Conservation (phyloP, 2,797 vertebrate genomes). For the Fratercula arctica region DNA sequence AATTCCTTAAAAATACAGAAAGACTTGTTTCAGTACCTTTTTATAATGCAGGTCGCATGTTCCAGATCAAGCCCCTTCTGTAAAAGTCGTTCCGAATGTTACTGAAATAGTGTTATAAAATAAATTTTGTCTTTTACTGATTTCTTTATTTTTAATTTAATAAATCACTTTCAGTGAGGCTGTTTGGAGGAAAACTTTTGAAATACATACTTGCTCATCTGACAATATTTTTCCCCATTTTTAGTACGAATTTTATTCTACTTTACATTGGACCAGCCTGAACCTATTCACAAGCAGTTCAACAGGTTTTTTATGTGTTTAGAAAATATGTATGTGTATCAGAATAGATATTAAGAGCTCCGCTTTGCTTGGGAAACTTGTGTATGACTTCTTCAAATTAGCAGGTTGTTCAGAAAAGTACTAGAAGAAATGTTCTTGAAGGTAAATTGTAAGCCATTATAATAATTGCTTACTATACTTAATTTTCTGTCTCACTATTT, state of each 20-base stretch:
- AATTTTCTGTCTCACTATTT: background rate
- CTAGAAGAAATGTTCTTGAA: background rate
- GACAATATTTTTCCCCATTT: background rate
- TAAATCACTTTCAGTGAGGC: background rate
- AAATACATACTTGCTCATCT: background rate
- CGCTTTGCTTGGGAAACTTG: background rate
- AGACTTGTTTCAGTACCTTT: background rate
- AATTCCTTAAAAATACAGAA: background rate
- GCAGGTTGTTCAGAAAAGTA: background rate
- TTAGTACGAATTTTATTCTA: background rate
- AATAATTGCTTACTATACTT: background rate
- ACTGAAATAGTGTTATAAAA: background rate
- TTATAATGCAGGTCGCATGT: background rate
- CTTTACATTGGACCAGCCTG: background rate
- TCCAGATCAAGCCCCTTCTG: background rate
- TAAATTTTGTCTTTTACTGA: background rate
- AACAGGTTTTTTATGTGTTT: background rate
- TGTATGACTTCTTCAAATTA: background rate
- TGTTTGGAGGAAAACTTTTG: background rate
- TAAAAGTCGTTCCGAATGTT: background rate
- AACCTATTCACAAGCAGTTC: background rate
- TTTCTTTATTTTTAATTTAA: background rate
- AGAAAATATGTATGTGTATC: background rate
- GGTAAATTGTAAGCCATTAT: background rate
- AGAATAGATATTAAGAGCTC: background rate